Evolutionary conservation across 2,797 vertebrate species (phyloP), one percentile per base, ranked within the genome.

Genomic region (Parauchenoglanis ngamensis): DNA sequence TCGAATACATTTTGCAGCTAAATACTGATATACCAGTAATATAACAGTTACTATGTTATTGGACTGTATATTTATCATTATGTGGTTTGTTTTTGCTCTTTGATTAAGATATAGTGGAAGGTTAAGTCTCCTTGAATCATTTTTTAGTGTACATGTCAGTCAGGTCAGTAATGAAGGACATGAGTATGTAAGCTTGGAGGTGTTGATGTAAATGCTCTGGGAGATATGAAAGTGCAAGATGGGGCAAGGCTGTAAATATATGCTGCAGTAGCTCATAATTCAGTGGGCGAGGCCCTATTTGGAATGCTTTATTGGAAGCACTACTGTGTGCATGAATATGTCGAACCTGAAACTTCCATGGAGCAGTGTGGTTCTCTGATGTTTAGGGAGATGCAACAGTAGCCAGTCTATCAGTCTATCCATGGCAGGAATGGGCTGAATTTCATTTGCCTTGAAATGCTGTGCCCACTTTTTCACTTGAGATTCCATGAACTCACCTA

Each of bases 291-390:
- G 10, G 54, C 8, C n/a, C 7, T 78, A 31, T 57, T 31, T 61
- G 31, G 21, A 54, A 28, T 19, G 3, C 7, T 21, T 57, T 35
- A 35, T 11, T 78, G 76, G 8, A 35, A 11, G 3, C 35, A 31
- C n/a, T 21, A 56, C 52, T 23, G n/a, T 23, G 28, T 79, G 54
- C 8, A 21, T 85, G 4, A 15, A 15, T 35, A 49, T 77, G 13
- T 81, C 57, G 12, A 63, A 97, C 96, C 96, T 96, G 94, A 96
- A 97, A 90, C 96, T 95, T 68, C 96, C 96, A 0, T 97, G 96
- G 65, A 97, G 94, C 28, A 96, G 49, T 0, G 94, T 90, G 0
- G 80, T 93, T 87, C 44, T 92, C 91, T 95, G 94, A 13, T 93
- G 90, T 11, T 78, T 78, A 2, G 97, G 96, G 3, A 96, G 90